Base-by-base conservation (phyloP, 2,797 vertebrate species). In the Steatocranus sp. region DNA sequence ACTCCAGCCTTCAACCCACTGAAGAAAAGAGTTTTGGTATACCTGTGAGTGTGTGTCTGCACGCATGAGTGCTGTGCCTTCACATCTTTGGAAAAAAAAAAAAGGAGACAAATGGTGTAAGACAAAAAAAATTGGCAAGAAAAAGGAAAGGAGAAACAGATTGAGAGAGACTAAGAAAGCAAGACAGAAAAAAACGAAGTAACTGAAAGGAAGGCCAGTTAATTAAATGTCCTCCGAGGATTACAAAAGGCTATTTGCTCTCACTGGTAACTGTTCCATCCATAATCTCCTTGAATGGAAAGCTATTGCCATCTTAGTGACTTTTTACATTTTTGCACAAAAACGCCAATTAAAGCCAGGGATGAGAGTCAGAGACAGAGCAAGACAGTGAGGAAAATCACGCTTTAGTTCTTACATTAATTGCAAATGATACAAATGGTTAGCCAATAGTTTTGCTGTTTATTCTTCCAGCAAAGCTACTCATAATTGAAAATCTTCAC, bases 201-300 rank as follows among this genome's bases (percentile, higher is more conserved):
- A 87, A 80, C 73, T 53, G 88, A 18, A 80, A 87, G 87, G 88
- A 83, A 76, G 81, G 75, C 87, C 81, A 85, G 92, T 91, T 95
- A 96, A 96, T 96, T 95, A 95, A 96, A 95, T 93, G 93, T 91
- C 92, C 90, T 93, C 89, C 88, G 88, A 90, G 91, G 94, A 95
- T 95, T 95, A 95, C 91, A 92, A 94, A 92, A 88, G 85, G 82
- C 87, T 92, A 93, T 93, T 92, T 94, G 91, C 86, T 84, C 88
- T 87, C 81, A 87, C 83, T 93, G 90, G 92, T 93, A 93, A 94
- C 94, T 88, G 89, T 87, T 91, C 92, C 89, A 88, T 93, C 91
- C 87, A 92, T 95, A 94, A 96, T 96, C 92, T 87, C 90, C 94
- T 93, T 90, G 92, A 93, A 94, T 83, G 79, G 85, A 90, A 91